Base-by-base conservation (phyloP, 2,113 vertebrate genomes). In the Aspidoscelis tigris region DNA sequence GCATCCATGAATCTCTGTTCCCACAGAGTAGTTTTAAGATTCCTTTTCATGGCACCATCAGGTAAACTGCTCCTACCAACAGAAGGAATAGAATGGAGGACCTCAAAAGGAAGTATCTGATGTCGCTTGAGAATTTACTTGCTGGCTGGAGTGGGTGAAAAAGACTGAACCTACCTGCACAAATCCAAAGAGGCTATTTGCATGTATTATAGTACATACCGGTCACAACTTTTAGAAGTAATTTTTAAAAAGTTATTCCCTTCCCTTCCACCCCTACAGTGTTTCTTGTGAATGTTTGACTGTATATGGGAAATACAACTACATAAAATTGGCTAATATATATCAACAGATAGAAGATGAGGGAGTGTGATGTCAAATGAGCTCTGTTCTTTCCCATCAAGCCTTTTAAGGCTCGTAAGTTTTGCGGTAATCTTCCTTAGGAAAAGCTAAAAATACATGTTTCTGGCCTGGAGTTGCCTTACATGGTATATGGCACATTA, bases 401-500 rank as follows among this genome's bases (percentile, higher is more conserved):
- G 33, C 61, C 76, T 73, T 84, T 68, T 39, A 33, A 64, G 76
- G 50, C 71, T 74, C 84, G 22, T 80, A 47, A 43, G 16, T 76
- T 87, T 86, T 85, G n/a, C 64, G 74, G 0, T 78, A 0, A 0
- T 33, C 84, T 0, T 84, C 9, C 0, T 73, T 84, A 50, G 47
- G 88, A 53, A 44, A 55, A 24, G 58, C 18, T 21, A 44, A 39
- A 88, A 88, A 78, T 0, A 0, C 1, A 44, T 20, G 44, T 71
- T 81, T 18, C 4, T 43, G 61, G 39, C 21, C 84, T 83, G 74
- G 83, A 24, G 47, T 87, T 88, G 84, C 84, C 81, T 55, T 85
- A 71, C 87, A 91, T 82, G 83, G 78, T 83, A 2, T 65, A 39
- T 20, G 2, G 87, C 80, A 39, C 79, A 41, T 69, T 80, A 80